Evolutionary conservation across 2,113 vertebrate genomes (phyloP), one percentile per base, ranked within the genome.

Genomic region (Taxidea taxus): DNA sequence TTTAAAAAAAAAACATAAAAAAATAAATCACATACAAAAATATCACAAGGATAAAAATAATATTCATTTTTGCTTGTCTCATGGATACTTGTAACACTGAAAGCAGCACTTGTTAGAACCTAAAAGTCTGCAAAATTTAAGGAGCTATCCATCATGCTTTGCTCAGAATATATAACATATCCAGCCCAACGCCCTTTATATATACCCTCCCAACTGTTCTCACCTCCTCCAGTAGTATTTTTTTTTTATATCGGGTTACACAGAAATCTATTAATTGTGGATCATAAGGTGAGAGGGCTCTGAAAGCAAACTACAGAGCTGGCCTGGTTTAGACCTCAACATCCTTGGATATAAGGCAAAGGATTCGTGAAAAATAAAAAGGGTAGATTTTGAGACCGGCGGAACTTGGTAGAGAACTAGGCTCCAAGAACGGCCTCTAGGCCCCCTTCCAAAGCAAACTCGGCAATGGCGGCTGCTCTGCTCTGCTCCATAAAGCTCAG

Each of bases 361-460:
- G 34, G 21, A 10, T 47, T 78, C 2, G 21, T 75, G 93, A 95
- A 87, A 97, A 94, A 66, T 39, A 42, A 85, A 81, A 85, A 90
- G 49, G 39, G n/a, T 7, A 78, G n/a, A 39, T 60, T 85, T 27
- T 49, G 74, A 95, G 83, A 49, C 54, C 44, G n/a, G 68, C 31
- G 62, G 77, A 83, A 89, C 58, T 84, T 31, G 42, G 64, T 49
- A 27, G 66, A 83, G 86, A 95, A 37, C 66, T 6, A 83, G 82
- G 75, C 78, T 95, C 83, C 94, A 88, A 75, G 68, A 95, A 51
- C 90, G 91, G 72, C 66, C 94, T 95, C 70, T 54, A 97, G 81
- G 90, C 88, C 92, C 47, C 31, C 49, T 96, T 98, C 91, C 95
- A 98, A 97, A 86, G 11, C 83, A 92, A 98, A 97, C 87, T 95